These are phyloP conservation scores for Drosophila quadrilineata DNA, from an alignment of 1,140 invertebrate species.

Conservation along the genomic window DNA sequence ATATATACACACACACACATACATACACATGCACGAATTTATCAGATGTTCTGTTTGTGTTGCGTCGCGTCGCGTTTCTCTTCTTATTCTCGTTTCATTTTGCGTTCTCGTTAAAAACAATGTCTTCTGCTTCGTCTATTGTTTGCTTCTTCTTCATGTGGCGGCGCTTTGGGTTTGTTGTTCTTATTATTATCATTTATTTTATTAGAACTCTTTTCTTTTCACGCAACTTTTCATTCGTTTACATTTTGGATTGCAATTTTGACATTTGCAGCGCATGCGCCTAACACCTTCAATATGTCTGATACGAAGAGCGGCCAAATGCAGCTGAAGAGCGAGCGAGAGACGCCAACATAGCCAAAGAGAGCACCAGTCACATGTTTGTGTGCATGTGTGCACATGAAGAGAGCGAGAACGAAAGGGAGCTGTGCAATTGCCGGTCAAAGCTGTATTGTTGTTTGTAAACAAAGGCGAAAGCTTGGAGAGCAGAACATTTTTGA, in stretches of 20 bases:
- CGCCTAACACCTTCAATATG: conserved; percentile 24
- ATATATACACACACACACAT: no score
- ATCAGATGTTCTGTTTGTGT: conserved; percentile 5
- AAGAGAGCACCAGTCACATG: no score
- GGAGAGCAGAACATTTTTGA: neutral
- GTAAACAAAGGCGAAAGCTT: conserved; percentile 45
- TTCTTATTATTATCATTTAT: neutral
- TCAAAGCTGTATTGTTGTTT: conserved; percentile 35
- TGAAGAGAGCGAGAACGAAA: neutral
- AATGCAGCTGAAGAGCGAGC: neutral
- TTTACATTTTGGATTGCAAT: conserved; percentile 70
- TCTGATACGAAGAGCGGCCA: neutral
- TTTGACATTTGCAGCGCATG: conserved; percentile 69
- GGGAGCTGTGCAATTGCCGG: conserved; percentile 21
- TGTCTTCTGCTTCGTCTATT: neutral
- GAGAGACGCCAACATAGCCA: neutral
- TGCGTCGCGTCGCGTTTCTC: neutral
- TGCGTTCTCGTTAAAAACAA: neutral
- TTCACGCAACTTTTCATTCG: conserved; percentile 65
- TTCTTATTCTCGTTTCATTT: neutral
- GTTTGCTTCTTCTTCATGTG: neutral
- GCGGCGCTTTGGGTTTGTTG: neutral
- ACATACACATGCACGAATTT: no score
- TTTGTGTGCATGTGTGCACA: no score
- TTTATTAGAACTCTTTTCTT: conserved; percentile 8